These are phyloP conservation scores for Salmo trutta DNA, from an alignment of 2,797 vertebrate genomes.

Conservation along the genomic window DNA sequence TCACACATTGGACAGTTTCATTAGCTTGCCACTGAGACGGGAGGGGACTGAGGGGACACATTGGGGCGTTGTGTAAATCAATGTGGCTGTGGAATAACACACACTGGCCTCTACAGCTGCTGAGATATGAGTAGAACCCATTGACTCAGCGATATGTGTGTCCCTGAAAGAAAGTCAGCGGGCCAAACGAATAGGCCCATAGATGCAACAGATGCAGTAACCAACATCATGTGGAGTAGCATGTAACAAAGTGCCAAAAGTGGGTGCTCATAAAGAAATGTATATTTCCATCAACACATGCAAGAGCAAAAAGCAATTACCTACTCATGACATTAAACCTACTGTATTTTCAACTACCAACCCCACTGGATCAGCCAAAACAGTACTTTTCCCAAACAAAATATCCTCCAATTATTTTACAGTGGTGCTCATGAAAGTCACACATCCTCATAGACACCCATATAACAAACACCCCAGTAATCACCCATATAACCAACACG, in stretches of 20 bases:
- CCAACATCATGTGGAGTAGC: background rate
- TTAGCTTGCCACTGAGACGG: background rate
- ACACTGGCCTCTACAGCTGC: constrained; percentile 6
- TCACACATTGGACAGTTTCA: constrained; percentile 26
- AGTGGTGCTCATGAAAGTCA: too few species aligned
- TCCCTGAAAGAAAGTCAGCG: background rate
- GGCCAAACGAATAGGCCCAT: background rate
- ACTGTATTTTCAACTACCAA: too few species aligned
- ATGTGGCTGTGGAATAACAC: constrained; percentile 14
- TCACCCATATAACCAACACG: too few species aligned
- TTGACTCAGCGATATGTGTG: background rate
- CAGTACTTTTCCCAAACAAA: too few species aligned
- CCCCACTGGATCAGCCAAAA: too few species aligned
- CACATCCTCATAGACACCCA: too few species aligned
- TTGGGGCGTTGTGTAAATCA: background rate
- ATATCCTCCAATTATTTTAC: too few species aligned
- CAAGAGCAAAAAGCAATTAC: background rate
- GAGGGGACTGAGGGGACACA: background rate
- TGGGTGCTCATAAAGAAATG: background rate
- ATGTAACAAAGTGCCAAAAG: background rate
- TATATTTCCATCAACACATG: background rate
- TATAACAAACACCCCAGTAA: too few species aligned
- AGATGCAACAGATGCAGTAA: background rate
- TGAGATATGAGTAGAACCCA: background rate
- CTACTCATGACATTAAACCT: too few species aligned